These are phyloP conservation scores for Cecropterus lyciades DNA, from an alignment of 1,140 invertebrate genomes.

Conservation along the genomic window DNA sequence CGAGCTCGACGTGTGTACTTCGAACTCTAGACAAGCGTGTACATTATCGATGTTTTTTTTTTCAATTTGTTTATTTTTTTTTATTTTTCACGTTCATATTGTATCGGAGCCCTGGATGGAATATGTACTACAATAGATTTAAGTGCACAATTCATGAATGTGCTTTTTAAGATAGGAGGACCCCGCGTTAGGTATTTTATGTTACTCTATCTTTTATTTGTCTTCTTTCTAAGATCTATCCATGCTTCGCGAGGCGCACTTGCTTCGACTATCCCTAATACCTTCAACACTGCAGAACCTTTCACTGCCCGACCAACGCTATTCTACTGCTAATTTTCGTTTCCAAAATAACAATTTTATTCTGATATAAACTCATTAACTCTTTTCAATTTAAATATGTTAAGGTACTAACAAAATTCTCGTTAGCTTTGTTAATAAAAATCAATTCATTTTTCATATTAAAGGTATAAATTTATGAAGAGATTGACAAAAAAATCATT, in stretches of 20 bases:
- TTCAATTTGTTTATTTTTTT: constrained; percentile 52
- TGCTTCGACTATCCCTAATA: constrained; percentile 65
- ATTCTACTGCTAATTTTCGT: constrained; percentile 43
- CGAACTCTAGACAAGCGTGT: constrained; percentile 39
- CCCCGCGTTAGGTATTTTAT: constrained; percentile 72
- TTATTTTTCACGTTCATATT: constrained; percentile 48
- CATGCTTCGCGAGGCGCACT: constrained; percentile 76
- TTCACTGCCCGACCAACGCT: constrained; percentile 62
- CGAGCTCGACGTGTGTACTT: constrained; percentile 30
- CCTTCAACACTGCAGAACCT: constrained; percentile 55
- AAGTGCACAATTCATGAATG: constrained; percentile 82
- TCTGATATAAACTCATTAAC: background rate
- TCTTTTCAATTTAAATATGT: constrained; percentile 6
- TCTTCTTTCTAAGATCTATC: constrained; percentile 66
- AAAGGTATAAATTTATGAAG: too few species aligned
- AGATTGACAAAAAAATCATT: too few species aligned
- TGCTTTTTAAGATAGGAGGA: constrained; percentile 81
- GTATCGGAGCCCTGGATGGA: constrained; percentile 77
- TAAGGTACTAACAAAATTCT: too few species aligned
- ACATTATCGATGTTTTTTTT: constrained; percentile 57
- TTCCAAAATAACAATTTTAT: constrained; percentile 20
- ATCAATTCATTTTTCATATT: constrained; percentile 15
- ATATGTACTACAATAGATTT: constrained; percentile 66
- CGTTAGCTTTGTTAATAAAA: constrained; percentile 27
- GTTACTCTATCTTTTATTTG: constrained; percentile 71